Evolutionary conservation across 2,797 vertebrate genomes (phyloP), one percentile per base, ranked within the genome.

Genomic region (Coregonus suidteri): DNA sequence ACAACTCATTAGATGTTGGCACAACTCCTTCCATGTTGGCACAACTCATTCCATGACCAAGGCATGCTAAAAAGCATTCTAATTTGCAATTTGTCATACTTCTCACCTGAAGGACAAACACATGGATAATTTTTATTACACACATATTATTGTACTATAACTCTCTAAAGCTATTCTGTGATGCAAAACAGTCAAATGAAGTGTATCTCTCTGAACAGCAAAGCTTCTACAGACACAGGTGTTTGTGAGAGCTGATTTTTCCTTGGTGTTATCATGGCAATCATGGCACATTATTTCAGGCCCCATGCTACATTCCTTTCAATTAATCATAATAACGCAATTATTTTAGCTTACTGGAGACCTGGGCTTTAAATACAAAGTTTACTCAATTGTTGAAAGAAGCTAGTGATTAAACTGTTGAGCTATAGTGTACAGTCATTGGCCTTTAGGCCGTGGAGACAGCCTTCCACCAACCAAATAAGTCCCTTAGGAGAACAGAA

Each of bases 221-320:
- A 62, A 62, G 56, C 56, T 62, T 62, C n/a, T 62, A 6, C 6
- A n/a, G 56, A 62, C 56, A 18, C 20, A 62, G 6, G 56, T 62
- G n/a, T 62, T n/a, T 1, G 6, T n/a, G n/a, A 62, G n/a, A 62
- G 20, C 16, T 20, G 56, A 20, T 11, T 62, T 62, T n/a, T 47
- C 41, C 41, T 47, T 15, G 53, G 53, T 52, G 3, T 18, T 14
- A 18, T 56, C 16, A 6, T 54, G 56, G 56, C 56, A n/a, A 6
- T 9, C 56, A 16, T 20, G 6, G 25, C 6, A 66, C 75, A 80
- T 85, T 85, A 75, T 81, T 79, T 82, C 56, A 52, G 51, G 70
- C 56, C 80, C 79, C 65, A 74, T 71, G 75, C 77, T 84, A 75
- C 81, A 31, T 51, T 73, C 79, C 78, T 75, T 85, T 83, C 75